These are phyloP conservation scores for Thereva unica DNA, from an alignment of 2,888 invertebrate genomes.

Conservation along the genomic window DNA sequence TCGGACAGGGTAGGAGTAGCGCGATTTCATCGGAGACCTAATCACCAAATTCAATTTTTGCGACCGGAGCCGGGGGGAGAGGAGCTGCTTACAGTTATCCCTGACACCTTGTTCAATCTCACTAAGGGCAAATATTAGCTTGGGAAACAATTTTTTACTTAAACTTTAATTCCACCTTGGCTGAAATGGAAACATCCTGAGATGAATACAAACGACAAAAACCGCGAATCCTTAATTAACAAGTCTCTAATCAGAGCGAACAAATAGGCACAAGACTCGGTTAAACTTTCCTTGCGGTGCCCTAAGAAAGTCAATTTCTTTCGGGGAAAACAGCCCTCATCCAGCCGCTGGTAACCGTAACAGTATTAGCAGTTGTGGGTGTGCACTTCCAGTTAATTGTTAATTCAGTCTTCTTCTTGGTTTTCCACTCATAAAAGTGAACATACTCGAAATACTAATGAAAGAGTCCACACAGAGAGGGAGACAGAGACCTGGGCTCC, in stretches of 20 bases:
- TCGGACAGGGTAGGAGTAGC: no score
- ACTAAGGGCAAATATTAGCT: no score
- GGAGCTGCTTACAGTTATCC: no score
- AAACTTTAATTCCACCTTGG: no score
- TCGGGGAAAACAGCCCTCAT: background rate
- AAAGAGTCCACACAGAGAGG: slow-evolving; percentile 12
- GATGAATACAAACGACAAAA: background rate
- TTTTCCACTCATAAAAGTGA: slow-evolving; percentile 6
- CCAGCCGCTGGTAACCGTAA: slow-evolving; percentile 7
- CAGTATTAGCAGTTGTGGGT: slow-evolving; percentile 18
- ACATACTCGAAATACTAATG: slow-evolving; percentile 32
- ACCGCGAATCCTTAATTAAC: slow-evolving; percentile 19
- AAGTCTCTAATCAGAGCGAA: slow-evolving; percentile 20
- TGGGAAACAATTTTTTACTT: no score
- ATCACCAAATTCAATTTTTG: no score
- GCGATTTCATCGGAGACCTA: no score
- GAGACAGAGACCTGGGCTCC: no score
- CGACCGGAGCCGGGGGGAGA: no score
- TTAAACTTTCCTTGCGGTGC: slow-evolving; percentile 7
- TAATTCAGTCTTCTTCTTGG: slow-evolving; percentile 18
- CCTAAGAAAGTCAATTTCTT: slow-evolving; percentile 28
- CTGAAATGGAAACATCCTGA: no score
- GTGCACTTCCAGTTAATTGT: slow-evolving; percentile 24
- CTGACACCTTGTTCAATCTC: no score
- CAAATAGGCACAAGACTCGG: slow-evolving; percentile 11